These are phyloP conservation scores for Tetraodon nigroviridis DNA, from an alignment of 2,113 vertebrate species.

Conservation along the genomic window DNA sequence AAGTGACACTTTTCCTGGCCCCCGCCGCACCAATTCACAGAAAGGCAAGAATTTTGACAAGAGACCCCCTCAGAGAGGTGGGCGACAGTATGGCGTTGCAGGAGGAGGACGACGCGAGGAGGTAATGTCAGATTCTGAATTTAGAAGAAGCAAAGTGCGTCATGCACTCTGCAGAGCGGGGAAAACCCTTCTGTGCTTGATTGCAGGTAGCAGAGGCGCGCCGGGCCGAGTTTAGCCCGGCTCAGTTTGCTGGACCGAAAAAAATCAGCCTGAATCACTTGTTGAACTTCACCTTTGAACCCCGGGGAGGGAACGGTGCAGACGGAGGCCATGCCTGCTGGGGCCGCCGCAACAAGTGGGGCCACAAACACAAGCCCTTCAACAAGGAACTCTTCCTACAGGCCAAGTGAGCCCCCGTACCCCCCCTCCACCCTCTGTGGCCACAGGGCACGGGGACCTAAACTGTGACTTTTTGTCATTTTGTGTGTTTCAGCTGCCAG, in stretches of 20 bases:
- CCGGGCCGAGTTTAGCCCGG: constrained; percentile 98
- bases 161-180: neutral
- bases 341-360: constrained; percentile 97
- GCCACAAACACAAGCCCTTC: constrained; percentile 92
- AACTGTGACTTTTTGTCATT: neutral
- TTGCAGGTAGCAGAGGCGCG: constrained; percentile 92
- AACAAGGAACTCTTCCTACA: constrained; percentile 98
- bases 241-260: constrained; percentile 96
- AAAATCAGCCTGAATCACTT: constrained; percentile 98
- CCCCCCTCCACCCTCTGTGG: neutral
- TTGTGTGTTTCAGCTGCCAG: constrained; percentile 83
- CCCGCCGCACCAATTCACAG: constrained; percentile 94
- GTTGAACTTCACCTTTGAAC: constrained; percentile 98
- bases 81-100: constrained; percentile 82
- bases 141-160: neutral
- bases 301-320: constrained; percentile 85
- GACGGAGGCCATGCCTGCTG: constrained; percentile 68
- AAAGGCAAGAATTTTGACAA: constrained; percentile 99
- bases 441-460: too few relatives aligned
- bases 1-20: constrained; percentile 85
- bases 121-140: constrained; percentile 71
- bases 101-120: constrained; percentile 98
- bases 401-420: constrained; percentile 87
- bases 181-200: neutral
- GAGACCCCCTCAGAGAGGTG: constrained; percentile 93